Evolutionary conservation across 2,888 invertebrate species (phyloP).

Genomic region (Luffia ferchaultella): DNA sequence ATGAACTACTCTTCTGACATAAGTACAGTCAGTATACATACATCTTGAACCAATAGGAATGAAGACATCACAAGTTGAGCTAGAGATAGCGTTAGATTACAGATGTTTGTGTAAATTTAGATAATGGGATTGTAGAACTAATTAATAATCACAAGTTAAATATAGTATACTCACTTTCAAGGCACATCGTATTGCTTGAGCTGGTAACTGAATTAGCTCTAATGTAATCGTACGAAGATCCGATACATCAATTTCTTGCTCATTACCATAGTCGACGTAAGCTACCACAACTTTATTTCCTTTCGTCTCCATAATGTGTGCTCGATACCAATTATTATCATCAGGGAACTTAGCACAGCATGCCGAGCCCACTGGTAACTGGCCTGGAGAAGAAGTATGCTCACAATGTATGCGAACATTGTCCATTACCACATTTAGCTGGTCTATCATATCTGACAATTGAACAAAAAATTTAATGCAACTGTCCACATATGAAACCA

Average conservation of each 20-base stretch:
- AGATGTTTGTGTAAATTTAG: too few relatives aligned
- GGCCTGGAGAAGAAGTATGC: constrained; percentile 43
- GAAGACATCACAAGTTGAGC: too few relatives aligned
- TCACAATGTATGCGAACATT: constrained; percentile 70
- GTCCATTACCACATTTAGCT: constrained; percentile 72
- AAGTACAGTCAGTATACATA: too few relatives aligned
- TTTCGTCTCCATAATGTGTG: constrained; percentile 72
- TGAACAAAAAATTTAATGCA: constrained; percentile 80
- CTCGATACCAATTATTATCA: constrained; percentile 92
- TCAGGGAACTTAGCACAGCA: constrained; percentile 83
- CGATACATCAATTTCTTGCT: constrained; percentile 73
- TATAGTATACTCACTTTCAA: constrained; percentile 57
- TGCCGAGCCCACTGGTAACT: constrained; percentile 68
- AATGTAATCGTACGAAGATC: constrained; percentile 71
- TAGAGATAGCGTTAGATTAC: too few relatives aligned
- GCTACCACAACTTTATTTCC: constrained; percentile 71
- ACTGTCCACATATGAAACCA: constrained; percentile 73
- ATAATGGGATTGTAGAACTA: too few relatives aligned
- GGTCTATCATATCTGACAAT: constrained; percentile 65
- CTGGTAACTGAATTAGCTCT: constrained; percentile 70
- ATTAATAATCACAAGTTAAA: not conserved
- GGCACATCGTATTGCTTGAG: constrained; percentile 81
- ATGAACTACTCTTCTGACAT: too few relatives aligned
- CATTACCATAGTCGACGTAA: constrained; percentile 96
- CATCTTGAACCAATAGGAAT: too few relatives aligned